phyloP scores from a whole-genome alignment of 2,113 vertebrate species.

The Tenrec ecaudatus region DNA sequence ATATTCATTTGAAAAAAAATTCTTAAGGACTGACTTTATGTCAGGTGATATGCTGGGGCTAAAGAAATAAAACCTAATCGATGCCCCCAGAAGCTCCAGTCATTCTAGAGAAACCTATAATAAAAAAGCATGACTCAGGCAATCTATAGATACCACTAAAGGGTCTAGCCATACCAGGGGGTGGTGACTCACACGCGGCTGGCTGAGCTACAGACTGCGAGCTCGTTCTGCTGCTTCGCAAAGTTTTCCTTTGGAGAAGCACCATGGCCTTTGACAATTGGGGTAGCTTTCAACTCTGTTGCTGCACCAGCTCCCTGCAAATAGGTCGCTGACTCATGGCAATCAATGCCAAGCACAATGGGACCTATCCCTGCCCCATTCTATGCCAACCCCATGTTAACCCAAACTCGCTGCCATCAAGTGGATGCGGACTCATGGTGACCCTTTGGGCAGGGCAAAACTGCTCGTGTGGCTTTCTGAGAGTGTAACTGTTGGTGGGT shows the following conservation, averaged over 20 bases:
- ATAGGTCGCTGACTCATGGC: not conserved
- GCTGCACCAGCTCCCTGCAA: not conserved
- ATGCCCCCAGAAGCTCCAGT: not conserved
- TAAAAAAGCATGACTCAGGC: conserved; percentile 9
- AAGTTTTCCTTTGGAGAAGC: not conserved
- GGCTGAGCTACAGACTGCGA: accelerated
- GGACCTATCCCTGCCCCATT: not conserved
- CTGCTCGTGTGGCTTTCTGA: too few species aligned
- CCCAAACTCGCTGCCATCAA: too few species aligned
- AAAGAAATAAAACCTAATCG: not conserved
- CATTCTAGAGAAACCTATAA: conserved; percentile 5
- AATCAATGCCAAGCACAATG: not conserved
- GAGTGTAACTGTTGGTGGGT: too few species aligned
- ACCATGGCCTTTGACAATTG: accelerated
- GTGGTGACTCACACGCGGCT: not conserved
- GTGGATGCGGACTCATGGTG: too few species aligned
- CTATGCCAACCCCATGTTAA: not conserved
- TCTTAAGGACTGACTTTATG: not conserved
- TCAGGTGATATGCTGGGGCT: not conserved
- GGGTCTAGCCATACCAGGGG: conserved; percentile 8
- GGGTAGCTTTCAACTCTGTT: not conserved
- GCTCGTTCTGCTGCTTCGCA: not conserved
- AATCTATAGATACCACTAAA: conserved; percentile 11
- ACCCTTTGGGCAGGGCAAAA: too few species aligned
- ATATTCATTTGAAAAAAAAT: not conserved